phyloP scores from a whole-genome alignment of 2,113 vertebrate species.

The Carassius gibelio region DNA sequence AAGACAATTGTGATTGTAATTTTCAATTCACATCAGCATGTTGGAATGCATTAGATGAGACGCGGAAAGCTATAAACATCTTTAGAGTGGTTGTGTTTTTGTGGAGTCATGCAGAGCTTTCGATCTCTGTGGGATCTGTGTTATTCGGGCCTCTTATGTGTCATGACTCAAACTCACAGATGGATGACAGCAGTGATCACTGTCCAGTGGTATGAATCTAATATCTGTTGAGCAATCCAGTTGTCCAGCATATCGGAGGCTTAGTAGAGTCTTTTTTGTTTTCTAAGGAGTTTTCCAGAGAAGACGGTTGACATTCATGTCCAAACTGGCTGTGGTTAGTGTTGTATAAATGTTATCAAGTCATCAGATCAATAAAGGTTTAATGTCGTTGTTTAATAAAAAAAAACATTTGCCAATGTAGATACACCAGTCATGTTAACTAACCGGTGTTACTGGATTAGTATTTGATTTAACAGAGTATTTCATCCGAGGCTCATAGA shows the following conservation, averaged over 20 bases:
- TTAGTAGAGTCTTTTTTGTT: not conserved
- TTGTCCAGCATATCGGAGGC: not conserved
- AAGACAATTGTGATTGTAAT: not conserved
- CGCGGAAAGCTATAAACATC: not conserved
- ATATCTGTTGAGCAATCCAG: not conserved
- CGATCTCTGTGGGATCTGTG: conserved; percentile 25
- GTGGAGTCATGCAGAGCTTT: conserved; percentile 1
- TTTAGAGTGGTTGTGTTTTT: conserved; percentile 2
- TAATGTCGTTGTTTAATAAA: not conserved
- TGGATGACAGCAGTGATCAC: conserved; percentile 14
- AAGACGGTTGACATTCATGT: not conserved
- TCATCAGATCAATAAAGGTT: not conserved
- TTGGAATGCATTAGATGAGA: not conserved
- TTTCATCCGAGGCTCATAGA: conserved; percentile 16
- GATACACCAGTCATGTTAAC: conserved; percentile 1
- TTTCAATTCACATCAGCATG: not conserved
- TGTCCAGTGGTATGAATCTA: conserved; percentile 2
- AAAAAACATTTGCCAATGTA: not conserved
- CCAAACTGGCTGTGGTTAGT: not conserved
- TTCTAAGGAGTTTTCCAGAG: not conserved
- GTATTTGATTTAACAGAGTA: conserved; percentile 16
- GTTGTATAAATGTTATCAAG: conserved; percentile 9
- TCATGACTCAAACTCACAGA: conserved; percentile 51
- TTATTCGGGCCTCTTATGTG: conserved; percentile 42
- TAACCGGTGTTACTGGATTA: conserved; percentile 24